Conservation (phyloP, 1,140 invertebrate genomes). For the Zaprionus vittiger region DNA sequence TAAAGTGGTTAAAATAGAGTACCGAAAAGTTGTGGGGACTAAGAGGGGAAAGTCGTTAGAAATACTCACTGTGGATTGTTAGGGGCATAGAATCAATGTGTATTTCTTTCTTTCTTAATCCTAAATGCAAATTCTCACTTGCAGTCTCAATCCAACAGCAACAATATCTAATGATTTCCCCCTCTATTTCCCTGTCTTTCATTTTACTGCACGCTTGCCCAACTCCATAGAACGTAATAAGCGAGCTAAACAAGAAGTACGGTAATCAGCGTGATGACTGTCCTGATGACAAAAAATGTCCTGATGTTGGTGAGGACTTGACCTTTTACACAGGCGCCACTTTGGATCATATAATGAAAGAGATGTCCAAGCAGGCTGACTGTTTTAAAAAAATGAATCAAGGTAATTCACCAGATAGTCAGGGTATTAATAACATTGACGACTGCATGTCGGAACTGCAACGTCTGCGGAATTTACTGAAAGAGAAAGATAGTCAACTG, state of each 20-base stretch:
- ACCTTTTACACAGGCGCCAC: slow-evolving; percentile 67
- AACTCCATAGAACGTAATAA: slow-evolving; percentile 47
- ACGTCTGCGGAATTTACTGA: slow-evolving; percentile 37
- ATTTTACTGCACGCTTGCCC: background rate
- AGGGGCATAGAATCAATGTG: slow-evolving; percentile 4
- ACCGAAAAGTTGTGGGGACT: background rate
- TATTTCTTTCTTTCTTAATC: slow-evolving; percentile 32
- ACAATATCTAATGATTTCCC: slow-evolving; percentile 53
- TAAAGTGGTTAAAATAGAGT: background rate
- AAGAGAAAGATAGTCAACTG: slow-evolving; percentile 37
- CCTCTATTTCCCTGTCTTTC: slow-evolving; percentile 33
- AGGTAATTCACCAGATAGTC: slow-evolving; percentile 23
- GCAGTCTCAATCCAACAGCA: slow-evolving; percentile 32
- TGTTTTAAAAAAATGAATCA: slow-evolving; percentile 57
- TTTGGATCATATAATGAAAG: slow-evolving; percentile 65
- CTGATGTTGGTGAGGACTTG: slow-evolving; percentile 62
- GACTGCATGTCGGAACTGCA: slow-evolving; percentile 50
- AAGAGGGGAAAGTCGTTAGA: slow-evolving; percentile 58
- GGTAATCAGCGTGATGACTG: slow-evolving; percentile 42
- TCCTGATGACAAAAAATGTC: slow-evolving; percentile 30
- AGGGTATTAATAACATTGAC: slow-evolving; percentile 37
- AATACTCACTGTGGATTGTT: slow-evolving; percentile 28
- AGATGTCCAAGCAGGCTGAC: slow-evolving; percentile 57
- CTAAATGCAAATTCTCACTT: background rate
- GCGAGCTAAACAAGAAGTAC: slow-evolving; percentile 59